phyloP scores from a whole-genome alignment of 2,888 invertebrate genomes.

The Maniola hyperantus region DNA sequence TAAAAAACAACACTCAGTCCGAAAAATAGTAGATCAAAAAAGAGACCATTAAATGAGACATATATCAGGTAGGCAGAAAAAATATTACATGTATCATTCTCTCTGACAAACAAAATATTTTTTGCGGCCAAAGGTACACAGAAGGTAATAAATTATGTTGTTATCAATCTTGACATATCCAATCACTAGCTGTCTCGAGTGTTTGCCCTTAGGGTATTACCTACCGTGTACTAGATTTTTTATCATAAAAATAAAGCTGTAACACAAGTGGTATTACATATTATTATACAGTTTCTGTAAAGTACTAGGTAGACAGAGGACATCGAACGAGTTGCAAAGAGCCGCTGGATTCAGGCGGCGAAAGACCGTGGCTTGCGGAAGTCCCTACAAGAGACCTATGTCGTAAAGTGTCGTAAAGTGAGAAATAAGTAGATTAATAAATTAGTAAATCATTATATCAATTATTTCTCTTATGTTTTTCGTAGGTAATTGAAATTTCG shows the following conservation, averaged over 20 bases:
- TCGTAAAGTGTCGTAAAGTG: too few relatives aligned
- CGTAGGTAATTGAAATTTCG: too few relatives aligned
- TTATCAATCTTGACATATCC: conserved; percentile 24
- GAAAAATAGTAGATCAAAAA: background rate
- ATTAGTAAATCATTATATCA: too few relatives aligned
- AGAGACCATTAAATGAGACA: conserved; percentile 5
- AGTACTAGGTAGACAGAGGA: too few relatives aligned
- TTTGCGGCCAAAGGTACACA: conserved; percentile 3
- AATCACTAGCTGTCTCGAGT: conserved; percentile 22
- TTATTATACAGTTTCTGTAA: background rate
- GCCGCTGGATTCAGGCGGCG: too few relatives aligned
- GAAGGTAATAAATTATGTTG: conserved; percentile 22
- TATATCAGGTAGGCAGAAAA: conserved; percentile 16
- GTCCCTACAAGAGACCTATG: too few relatives aligned
- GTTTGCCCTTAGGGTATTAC: background rate
- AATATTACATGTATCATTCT: conserved; percentile 16
- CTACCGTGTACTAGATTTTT: background rate
- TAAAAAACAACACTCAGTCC: background rate
- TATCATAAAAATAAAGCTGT: background rate
- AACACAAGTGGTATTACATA: background rate
- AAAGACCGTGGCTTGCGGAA: too few relatives aligned
- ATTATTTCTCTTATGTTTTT: too few relatives aligned
- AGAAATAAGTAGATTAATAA: too few relatives aligned
- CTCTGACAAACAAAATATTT: conserved; percentile 19
- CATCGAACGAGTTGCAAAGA: too few relatives aligned